Base-by-base conservation (phyloP, 2,113 vertebrate species). In the Leucosticte australis region DNA sequence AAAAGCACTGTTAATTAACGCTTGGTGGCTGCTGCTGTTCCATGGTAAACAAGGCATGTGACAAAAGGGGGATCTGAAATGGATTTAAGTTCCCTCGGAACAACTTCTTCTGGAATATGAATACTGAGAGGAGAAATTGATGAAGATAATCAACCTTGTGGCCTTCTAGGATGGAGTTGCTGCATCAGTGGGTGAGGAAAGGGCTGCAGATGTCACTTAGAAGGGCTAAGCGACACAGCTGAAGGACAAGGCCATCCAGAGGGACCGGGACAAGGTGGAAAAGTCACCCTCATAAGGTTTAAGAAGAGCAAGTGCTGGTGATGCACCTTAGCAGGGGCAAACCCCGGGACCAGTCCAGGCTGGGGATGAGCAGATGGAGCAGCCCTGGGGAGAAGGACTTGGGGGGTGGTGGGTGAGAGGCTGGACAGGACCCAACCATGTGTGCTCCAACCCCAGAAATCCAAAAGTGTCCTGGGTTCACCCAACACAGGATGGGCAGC, bases 381-480 rank as follows among this genome's bases (percentile, higher is more conserved):
- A 75, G 33, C 46, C 33, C 19, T 15, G 24, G 30, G 27, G n/a
- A 63, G 20, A 41, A 55, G 56, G 24, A 35, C 0, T 21, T 50
- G 31, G 26, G 6, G 11, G 2, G 5, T 44, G 39, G 10, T 33
- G 37, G 27, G 0, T 52, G 52, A 52, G 60, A 50, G 59, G 22
- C 13, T 59, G 60, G 52, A 39, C 33, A n/a, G 8, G 69, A 39
- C 15, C 37, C 33, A 44, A 10, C 37, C 53, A 5, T 0, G 7
- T 11, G 53, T 1, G 1, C 22, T 9, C 1, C 1, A 1, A 39
- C 0, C 52, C 37, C 60, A 74, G 37, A 81, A 65, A 65, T 31
- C 18, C 67, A 27, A 27, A 8, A 0, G 0, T 37, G 6, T 19
- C 31, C 50, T 15, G 14, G 14, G 7, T 3, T 64, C 9, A 15